Conservation (phyloP, 2,113 vertebrate species). For the Tapirus terrestris region DNA sequence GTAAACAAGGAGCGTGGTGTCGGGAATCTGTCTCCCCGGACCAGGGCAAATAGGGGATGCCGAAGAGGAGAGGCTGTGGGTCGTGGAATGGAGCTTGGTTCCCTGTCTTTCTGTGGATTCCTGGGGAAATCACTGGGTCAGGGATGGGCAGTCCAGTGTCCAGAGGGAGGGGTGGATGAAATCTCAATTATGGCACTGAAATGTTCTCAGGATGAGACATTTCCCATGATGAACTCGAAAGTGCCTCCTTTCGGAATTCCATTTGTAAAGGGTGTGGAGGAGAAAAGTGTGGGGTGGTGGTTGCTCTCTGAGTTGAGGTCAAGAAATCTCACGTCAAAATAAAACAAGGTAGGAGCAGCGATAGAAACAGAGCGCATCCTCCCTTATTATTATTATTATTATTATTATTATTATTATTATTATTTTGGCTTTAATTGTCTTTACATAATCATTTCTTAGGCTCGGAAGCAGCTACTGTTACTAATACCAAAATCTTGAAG, state of each 20-base stretch:
- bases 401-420: background rate
- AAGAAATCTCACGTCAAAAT: constrained; percentile 14
- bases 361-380: background rate
- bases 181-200: background rate
- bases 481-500: background rate
- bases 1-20: background rate
- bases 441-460: constrained; percentile 65
- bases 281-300: constrained; percentile 30
- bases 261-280: constrained; percentile 41
- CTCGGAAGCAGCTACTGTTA: background rate
- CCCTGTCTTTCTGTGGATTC: background rate
- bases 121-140: background rate
- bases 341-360: constrained; percentile 32
- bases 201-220: background rate
- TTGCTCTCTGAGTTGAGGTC: background rate
- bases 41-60: background rate
- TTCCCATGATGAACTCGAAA: background rate
- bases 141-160: background rate
- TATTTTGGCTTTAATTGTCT: constrained; percentile 54
- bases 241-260: constrained; percentile 10
- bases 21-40: background rate
- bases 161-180: background rate
- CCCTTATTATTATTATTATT: background rate
- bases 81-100: background rate
- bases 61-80: background rate